Conservation (phyloP, 1,140 invertebrate species). For the Grapholita molesta region DNA sequence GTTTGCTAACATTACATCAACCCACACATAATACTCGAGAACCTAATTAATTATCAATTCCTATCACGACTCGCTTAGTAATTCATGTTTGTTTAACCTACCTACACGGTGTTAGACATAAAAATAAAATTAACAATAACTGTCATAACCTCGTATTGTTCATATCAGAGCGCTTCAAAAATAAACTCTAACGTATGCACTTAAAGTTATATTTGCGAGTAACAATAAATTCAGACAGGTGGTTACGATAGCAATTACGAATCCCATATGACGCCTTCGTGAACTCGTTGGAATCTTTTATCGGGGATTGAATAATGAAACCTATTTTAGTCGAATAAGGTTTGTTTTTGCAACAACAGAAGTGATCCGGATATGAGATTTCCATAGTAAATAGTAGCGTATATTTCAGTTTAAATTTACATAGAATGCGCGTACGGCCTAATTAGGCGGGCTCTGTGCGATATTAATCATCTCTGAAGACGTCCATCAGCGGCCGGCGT, state of each 20-base stretch:
- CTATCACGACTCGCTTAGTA: conserved; percentile 23
- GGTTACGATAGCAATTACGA: neutral
- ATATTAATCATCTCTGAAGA: conserved; percentile 56
- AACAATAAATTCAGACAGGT: neutral
- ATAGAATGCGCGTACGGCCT: conserved; percentile 59
- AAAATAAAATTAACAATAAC: neutral
- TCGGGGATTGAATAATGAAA: neutral
- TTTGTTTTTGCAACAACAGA: neutral
- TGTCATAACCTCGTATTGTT: neutral
- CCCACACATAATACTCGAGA: neutral
- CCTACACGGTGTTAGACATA: conserved; percentile 30
- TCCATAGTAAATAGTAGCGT: neutral
- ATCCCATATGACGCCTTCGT: neutral
- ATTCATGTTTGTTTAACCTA: conserved; percentile 38
- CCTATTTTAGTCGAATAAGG: neutral
- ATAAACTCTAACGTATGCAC: neutral
- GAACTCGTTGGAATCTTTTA: neutral
- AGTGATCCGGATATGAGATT: neutral
- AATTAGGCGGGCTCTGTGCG: conserved; percentile 53
- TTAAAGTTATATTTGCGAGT: neutral
- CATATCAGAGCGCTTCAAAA: conserved; percentile 30
- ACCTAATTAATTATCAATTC: conserved; percentile 18
- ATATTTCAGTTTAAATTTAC: conserved; percentile 48
- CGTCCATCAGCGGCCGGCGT: conserved; percentile 39
- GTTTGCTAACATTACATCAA: neutral